Percentiles rank a stretch among this genome's conserved stretches.
Evolutionary conservation across 2,888 invertebrate genomes (phyloP).

Genomic region (Mylabris sibirica): DNA sequence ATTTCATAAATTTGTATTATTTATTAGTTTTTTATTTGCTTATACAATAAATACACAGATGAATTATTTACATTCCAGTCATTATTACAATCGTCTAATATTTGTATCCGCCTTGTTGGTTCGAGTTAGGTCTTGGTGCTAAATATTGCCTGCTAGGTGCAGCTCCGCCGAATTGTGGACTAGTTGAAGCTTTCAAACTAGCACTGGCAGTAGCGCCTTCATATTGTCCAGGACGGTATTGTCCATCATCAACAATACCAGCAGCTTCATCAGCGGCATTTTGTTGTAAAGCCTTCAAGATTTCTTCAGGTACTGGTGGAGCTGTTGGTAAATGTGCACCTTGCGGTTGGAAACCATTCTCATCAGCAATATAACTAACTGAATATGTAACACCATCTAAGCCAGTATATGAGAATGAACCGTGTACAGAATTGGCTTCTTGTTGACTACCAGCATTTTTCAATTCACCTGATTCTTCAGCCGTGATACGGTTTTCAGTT

Average conservation of each 20-base stretch:
- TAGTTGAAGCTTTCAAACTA: constrained; percentile 1
- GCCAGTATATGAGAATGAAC: constrained; percentile 62
- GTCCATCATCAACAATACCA: constrained; percentile 34
- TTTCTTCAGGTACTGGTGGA: constrained; percentile 46
- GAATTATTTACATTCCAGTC: not conserved
- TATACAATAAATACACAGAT: not conserved
- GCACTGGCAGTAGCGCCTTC: constrained; percentile 20
- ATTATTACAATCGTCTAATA: not conserved
- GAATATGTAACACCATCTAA: constrained; percentile 62
- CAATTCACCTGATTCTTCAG: constrained; percentile 67
- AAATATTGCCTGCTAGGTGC: constrained; percentile 15
- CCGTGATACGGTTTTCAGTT: constrained; percentile 63
- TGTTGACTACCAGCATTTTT: constrained; percentile 72
- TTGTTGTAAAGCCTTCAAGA: constrained; percentile 61
- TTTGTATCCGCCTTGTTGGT: not conserved
- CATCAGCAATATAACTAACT: constrained; percentile 69
- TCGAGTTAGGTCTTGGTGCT: constrained; percentile 12
- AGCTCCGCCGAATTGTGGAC: constrained; percentile 10
- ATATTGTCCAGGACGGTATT: constrained; percentile 25
- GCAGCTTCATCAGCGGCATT: constrained; percentile 55
- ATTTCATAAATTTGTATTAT: not conserved
- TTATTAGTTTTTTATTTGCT: not conserved
- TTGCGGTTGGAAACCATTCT: constrained; percentile 77
- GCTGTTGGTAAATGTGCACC: constrained; percentile 75
- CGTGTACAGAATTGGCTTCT: constrained; percentile 65